phyloP scores from a whole-genome alignment of 2,888 invertebrate genomes.

The Synergus gifuensis region DNA sequence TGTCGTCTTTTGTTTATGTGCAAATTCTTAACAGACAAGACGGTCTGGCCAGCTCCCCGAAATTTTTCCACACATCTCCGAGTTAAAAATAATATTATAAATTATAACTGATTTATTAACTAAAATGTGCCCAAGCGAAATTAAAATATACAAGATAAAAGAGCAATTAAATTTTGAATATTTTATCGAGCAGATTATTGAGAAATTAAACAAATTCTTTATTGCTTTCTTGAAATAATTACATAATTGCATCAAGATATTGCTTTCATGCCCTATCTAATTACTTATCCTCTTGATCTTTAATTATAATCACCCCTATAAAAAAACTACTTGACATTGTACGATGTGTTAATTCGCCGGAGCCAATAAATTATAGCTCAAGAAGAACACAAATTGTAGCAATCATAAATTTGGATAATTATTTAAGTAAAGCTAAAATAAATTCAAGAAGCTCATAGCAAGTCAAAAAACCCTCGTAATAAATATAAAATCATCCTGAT shows the following conservation, averaged over 20 bases:
- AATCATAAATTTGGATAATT: not conserved
- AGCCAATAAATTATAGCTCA: not conserved
- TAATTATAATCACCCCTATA: not conserved
- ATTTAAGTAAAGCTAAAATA: not conserved
- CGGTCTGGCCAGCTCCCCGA: too few relatives aligned
- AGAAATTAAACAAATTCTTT: not conserved
- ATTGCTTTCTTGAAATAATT: not conserved
- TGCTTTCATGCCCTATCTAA: not conserved
- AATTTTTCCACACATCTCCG: too few relatives aligned
- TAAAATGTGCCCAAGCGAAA: not conserved
- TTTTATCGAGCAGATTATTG: not conserved
- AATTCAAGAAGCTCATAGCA: not conserved
- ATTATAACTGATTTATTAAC: not conserved
- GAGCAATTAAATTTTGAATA: not conserved
- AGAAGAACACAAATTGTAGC: not conserved
- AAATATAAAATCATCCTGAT: constrained; percentile 16
- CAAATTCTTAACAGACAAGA: too few relatives aligned
- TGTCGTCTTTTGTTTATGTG: not conserved
- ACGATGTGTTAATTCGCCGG: not conserved
- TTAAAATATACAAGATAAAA: not conserved
- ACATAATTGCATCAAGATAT: not conserved
- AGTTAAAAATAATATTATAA: too few relatives aligned
- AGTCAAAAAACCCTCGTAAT: not conserved
- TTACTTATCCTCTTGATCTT: not conserved
- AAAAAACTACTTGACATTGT: not conserved